Evolutionary conservation across 2,797 vertebrate species (phyloP).

Genomic region (Liparis tanakae): DNA sequence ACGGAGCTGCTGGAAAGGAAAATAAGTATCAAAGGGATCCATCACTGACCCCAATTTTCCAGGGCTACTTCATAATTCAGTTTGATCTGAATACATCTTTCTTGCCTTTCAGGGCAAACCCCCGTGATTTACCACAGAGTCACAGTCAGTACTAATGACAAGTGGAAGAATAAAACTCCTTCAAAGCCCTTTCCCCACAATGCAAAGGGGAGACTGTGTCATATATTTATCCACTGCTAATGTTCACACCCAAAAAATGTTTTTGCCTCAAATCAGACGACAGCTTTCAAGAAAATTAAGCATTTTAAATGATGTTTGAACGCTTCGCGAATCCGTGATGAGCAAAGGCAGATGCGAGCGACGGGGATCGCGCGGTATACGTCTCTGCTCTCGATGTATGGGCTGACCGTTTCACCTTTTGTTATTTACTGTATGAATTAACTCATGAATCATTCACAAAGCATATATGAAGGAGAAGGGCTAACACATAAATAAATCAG

Average conservation of each 20-base stretch:
- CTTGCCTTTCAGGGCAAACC: conserved; percentile 47
- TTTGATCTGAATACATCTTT: conserved; percentile 73
- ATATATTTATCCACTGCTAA: conserved; percentile 21
- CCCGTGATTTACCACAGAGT: conserved; percentile 57
- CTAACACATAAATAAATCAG: conserved; percentile 65
- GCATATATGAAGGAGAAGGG: conserved; percentile 53
- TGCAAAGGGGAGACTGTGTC: conserved; percentile 15
- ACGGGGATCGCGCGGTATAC: conserved; percentile 49
- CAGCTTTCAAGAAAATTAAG: conserved; percentile 23
- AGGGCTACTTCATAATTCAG: conserved; percentile 77
- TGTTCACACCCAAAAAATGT: conserved; percentile 14
- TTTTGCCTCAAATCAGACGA: conserved; percentile 23
- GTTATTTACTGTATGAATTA: conserved; percentile 73
- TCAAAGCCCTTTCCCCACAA: conserved; percentile 38
- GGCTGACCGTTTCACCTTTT: conserved; percentile 54
- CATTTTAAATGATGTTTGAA: conserved; percentile 30
- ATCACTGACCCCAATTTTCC: conserved; percentile 74
- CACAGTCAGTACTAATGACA: conserved; percentile 59
- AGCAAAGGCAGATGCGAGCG: conserved; percentile 44
- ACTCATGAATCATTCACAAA: conserved; percentile 74
- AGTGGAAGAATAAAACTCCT: conserved; percentile 48
- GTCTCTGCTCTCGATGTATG: conserved; percentile 31
- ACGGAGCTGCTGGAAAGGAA: conserved; percentile 54
- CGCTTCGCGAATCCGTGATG: conserved; percentile 59
- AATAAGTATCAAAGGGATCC: conserved; percentile 63